Conservation (phyloP, 2,113 vertebrate species). For the Brachirus orientalis region DNA sequence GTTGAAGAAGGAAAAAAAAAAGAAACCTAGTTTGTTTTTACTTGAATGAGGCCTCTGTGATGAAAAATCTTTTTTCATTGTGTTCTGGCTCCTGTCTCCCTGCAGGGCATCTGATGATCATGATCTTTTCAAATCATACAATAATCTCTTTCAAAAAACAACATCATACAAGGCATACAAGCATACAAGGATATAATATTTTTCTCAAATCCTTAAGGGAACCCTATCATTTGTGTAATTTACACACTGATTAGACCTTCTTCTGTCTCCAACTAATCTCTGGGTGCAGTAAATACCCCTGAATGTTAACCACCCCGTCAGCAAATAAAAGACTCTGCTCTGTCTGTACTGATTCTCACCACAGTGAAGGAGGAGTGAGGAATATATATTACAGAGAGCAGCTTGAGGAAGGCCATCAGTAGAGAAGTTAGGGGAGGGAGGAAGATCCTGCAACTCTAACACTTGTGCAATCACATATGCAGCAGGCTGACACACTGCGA, state of each 20-base stretch:
- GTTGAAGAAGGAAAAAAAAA: no score
- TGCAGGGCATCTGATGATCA: no score
- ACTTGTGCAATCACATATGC: neutral
- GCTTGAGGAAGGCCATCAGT: neutral
- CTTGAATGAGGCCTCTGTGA: no score
- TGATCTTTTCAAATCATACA: no score
- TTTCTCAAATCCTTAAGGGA: constrained; percentile 1
- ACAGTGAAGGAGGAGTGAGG: neutral
- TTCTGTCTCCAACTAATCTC: neutral
- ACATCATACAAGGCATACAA: no score
- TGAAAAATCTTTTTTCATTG: no score
- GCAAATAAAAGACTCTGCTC: neutral
- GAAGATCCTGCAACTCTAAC: neutral
- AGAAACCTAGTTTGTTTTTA: no score
- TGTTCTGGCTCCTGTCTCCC: no score
- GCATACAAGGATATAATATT: neutral
- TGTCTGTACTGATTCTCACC: neutral
- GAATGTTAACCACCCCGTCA: constrained; percentile 1
- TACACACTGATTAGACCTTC: constrained; percentile 22
- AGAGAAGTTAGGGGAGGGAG: neutral
- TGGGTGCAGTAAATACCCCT: constrained; percentile 14
- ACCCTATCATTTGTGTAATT: constrained; percentile 16
- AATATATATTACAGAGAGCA: neutral
- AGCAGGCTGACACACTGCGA: neutral
- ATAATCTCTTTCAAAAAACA: no score